phyloP scores from a whole-genome alignment of 2,797 vertebrate genomes.

The Lycodopsis pacificus region DNA sequence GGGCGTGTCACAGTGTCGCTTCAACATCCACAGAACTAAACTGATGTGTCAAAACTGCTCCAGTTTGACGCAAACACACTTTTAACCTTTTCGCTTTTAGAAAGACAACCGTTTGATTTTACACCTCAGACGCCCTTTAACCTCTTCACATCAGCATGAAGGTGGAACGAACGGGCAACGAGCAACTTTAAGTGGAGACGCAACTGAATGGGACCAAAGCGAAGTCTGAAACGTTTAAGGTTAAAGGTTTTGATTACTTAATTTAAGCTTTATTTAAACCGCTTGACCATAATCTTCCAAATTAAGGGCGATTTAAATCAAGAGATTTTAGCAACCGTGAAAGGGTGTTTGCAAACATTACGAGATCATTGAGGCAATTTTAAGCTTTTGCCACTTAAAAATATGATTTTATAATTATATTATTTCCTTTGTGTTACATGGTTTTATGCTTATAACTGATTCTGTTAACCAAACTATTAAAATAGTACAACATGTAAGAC shows the following conservation, averaged over 20 bases:
- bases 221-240: not conserved
- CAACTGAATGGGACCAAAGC: not conserved
- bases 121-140: conserved; percentile 2
- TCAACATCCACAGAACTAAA: not conserved
- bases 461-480: not conserved
- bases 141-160: not conserved
- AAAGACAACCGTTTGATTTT: not conserved
- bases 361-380: not conserved
- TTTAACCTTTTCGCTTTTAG: conserved; percentile 13
- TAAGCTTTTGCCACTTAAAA: not conserved
- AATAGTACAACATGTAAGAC: not conserved
- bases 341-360: conserved; percentile 27
- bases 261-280: not conserved
- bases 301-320: conserved; percentile 15
- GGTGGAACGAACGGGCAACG: not conserved
- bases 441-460: not conserved
- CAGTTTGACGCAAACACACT: not conserved
- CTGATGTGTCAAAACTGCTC: conserved; percentile 2
- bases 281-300: conserved; percentile 12
- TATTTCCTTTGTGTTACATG: not conserved
- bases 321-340: conserved; percentile 5
- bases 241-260: not conserved
- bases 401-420: not conserved
- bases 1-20: not conserved
- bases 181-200: not conserved